These are phyloP conservation scores for Phalera bucephala DNA, from an alignment of 2,888 invertebrate genomes.

Conservation along the genomic window DNA sequence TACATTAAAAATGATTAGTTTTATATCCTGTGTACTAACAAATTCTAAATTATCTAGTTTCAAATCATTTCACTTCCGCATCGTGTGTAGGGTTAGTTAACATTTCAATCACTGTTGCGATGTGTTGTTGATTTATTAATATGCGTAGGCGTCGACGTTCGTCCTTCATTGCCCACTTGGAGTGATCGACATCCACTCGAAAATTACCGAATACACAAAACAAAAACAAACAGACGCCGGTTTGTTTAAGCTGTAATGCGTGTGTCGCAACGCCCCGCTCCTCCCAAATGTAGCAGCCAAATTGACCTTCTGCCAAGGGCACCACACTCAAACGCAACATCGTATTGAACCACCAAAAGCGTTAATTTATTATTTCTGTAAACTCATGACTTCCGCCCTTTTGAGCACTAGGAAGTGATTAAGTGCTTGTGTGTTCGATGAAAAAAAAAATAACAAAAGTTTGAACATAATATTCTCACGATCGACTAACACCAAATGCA, in stretches of 20 bases:
- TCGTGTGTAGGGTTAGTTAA: conserved; percentile 13
- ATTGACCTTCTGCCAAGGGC: conserved; percentile 75
- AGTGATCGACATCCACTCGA: conserved; percentile 63
- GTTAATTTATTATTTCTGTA: conserved; percentile 76
- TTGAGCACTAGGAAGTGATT: conserved; percentile 79
- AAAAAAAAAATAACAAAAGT: conserved; percentile 71
- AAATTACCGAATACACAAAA: conserved; percentile 68
- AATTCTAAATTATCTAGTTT: conserved; percentile 1
- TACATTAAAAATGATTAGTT: no score
- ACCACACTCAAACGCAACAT: conserved; percentile 46
- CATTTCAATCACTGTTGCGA: conserved; percentile 28
- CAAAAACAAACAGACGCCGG: conserved; percentile 61
- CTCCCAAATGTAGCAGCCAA: conserved; percentile 53
- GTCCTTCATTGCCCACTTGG: conserved; percentile 65
- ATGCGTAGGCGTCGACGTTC: conserved; percentile 46
- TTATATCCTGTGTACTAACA: no score
- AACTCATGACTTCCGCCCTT: conserved; percentile 77
- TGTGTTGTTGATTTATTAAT: conserved; percentile 27
- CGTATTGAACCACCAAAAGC: conserved; percentile 63
- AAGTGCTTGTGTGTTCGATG: conserved; percentile 56
- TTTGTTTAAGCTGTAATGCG: conserved; percentile 49
- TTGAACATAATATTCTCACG: conserved; percentile 67
- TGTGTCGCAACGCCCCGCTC: conserved; percentile 58
- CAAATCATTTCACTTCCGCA: conserved; percentile 13
- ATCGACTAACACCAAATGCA: conserved; percentile 54